Conservation (phyloP, 2,888 invertebrate genomes). For the Netelia virgata region DNA sequence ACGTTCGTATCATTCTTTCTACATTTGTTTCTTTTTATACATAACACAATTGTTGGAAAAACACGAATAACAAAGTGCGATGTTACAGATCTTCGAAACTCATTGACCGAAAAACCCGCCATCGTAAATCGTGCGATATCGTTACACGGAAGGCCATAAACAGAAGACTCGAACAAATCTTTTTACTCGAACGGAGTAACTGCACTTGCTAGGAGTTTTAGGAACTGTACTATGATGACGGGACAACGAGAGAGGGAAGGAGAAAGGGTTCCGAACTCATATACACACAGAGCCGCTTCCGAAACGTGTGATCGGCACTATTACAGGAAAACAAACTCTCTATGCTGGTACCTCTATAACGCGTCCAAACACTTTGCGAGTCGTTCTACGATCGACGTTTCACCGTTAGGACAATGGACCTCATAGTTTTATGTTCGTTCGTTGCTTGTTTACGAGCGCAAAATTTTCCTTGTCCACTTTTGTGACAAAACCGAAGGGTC, state of each 20-base stretch:
- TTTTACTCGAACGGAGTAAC: constrained; percentile 14
- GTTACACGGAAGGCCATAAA: neutral
- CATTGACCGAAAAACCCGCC: neutral
- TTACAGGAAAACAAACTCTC: constrained; percentile 25
- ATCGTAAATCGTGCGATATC: neutral
- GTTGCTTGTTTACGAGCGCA: constrained; percentile 25
- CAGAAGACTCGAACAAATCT: constrained; percentile 5
- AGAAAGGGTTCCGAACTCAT: constrained; percentile 23
- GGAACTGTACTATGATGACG: constrained; percentile 18
- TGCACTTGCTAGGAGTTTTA: constrained; percentile 35
- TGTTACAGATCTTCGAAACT: neutral
- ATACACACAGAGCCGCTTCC: constrained; percentile 14
- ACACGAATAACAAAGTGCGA: neutral
- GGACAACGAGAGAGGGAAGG: constrained; percentile 24
- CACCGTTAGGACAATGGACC: constrained; percentile 21
- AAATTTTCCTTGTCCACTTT: constrained; percentile 38
- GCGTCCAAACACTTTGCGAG: constrained; percentile 23
- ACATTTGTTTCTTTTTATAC: neutral
- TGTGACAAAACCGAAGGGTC: constrained; percentile 24
- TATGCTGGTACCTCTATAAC: constrained; percentile 42
- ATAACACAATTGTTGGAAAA: neutral
- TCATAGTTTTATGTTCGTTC: constrained; percentile 48
- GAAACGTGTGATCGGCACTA: constrained; percentile 24
- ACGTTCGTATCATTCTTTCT: neutral
- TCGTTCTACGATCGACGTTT: constrained; percentile 14